Conservation (phyloP, 2,113 vertebrate genomes). For the Halichoerus grypus region DNA sequence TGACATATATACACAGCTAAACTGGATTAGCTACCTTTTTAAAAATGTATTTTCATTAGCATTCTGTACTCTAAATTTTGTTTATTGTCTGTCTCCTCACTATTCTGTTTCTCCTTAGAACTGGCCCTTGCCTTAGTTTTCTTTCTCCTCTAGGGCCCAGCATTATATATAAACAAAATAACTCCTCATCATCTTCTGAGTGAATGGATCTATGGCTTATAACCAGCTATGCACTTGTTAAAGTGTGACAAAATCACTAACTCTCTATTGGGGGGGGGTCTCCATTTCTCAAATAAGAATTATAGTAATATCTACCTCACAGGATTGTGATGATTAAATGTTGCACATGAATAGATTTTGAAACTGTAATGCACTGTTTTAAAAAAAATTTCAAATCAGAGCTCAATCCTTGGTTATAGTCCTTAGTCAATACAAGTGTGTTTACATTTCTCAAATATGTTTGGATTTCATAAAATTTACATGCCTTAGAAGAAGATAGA, state of each 20-base stretch:
- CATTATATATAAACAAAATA: neutral
- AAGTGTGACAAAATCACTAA: slow-evolving; percentile 23
- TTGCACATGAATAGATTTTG: slow-evolving; percentile 29
- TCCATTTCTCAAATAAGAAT: slow-evolving; percentile 16
- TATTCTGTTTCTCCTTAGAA: neutral
- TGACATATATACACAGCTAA: neutral
- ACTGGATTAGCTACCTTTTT: neutral
- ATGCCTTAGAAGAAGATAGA: slow-evolving; percentile 42
- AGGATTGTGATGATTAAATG: neutral
- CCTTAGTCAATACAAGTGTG: slow-evolving; percentile 56
- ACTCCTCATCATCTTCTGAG: neutral
- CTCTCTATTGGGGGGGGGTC: neutral
- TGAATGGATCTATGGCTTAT: neutral
- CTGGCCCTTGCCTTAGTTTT: neutral
- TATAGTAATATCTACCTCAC: neutral
- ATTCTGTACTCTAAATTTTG: neutral
- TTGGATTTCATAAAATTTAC: slow-evolving; percentile 71
- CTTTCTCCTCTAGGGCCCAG: neutral
- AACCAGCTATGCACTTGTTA: neutral
- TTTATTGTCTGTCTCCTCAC: neutral
- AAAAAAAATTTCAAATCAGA: slow-evolving; percentile 35
- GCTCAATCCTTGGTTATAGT: neutral
- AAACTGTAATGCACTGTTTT: neutral
- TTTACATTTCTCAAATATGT: slow-evolving; percentile 70
- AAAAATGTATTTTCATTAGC: neutral